Evolutionary conservation across 1,140 invertebrate species (phyloP), one percentile per base, ranked within the genome.

Genomic region (Zaprionus davidi): DNA sequence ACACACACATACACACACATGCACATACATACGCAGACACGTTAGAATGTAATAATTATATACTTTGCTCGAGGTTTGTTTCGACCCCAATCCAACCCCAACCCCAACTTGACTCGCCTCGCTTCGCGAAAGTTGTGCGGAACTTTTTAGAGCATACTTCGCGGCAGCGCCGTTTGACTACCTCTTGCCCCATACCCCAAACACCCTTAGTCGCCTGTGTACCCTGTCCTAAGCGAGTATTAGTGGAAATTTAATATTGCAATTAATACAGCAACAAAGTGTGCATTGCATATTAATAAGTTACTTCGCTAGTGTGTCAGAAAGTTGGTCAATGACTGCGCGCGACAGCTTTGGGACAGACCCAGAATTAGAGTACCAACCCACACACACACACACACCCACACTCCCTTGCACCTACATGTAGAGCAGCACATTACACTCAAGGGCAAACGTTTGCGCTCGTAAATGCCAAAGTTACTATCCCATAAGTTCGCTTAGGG

Each of bases 211-310:
- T 51, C 46, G 13, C 26, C 7, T 15, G 22, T 1, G 6, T 5
- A 1, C 41, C 20, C 57, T 68, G 51, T 34, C 11, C 76, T 88
- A 88, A 88, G 85, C 85, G 81, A 77, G 82, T 90, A 90, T 90
- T 90, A 90, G 85, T 90, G 85, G 85, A 90, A 90, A 90, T 90
- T 90, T 90, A 90, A 90, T 90, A 90, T 90, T 90, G 85, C 85
- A 90, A 90, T 90, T 90, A 90, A 90, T 90, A 90, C 68, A 85
- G 85, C 82, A 75, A 90, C 85, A 90, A 90, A 82, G 85, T 90
- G 86, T 90, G 85, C 85, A 90, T 85, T 85, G 85, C 85, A 90
- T 90, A 90, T 90, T 90, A 90, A 90, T 90, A 90, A 90, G 85
- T 90, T 85, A 80, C 46, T 51, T 51, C 46, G 46, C 46, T 51